A percentile compares a stretch with the other conserved stretches of the same genome.
Conservation (phyloP, 2,797 vertebrate genomes). For the Tolypeutes matacus region DNA sequence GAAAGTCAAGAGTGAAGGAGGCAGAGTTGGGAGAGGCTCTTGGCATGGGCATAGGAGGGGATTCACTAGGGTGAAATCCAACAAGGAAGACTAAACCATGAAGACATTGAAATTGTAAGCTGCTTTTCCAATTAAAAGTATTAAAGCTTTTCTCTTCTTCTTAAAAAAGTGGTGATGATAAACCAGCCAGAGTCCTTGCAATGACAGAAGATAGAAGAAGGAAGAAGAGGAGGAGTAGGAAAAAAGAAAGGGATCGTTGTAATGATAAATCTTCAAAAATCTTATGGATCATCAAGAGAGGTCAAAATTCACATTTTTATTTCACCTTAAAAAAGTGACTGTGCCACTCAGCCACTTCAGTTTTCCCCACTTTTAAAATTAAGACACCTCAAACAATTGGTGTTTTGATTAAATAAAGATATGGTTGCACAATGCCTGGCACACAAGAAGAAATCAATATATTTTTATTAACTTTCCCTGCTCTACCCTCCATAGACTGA, state of each 20-base stretch:
- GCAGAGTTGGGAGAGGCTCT: neutral
- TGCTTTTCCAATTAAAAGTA: neutral
- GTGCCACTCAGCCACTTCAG: rapidly evolving
- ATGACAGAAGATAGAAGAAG: neutral
- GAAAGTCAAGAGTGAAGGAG: conserved; percentile 76
- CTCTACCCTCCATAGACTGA: neutral
- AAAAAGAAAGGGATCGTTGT: neutral
- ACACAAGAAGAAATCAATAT: neutral
- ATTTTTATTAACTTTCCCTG: neutral
- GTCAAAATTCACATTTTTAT: neutral
- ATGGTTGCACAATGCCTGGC: neutral
- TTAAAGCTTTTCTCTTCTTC: neutral
- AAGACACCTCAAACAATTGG: neutral
- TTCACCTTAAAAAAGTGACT: neutral
- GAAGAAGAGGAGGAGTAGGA: neutral
- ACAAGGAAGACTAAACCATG: neutral
- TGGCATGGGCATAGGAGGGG: neutral
- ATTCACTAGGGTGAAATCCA: neutral
- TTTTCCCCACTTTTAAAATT: neutral
- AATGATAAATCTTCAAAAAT: neutral
- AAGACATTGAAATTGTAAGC: neutral
- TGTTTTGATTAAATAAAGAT: neutral
- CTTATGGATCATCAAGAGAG: neutral
- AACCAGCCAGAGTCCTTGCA: neutral
- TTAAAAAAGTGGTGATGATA: neutral